Evolutionary conservation across 2,113 vertebrate genomes (phyloP).

Genomic region (Eidolon helvum): DNA sequence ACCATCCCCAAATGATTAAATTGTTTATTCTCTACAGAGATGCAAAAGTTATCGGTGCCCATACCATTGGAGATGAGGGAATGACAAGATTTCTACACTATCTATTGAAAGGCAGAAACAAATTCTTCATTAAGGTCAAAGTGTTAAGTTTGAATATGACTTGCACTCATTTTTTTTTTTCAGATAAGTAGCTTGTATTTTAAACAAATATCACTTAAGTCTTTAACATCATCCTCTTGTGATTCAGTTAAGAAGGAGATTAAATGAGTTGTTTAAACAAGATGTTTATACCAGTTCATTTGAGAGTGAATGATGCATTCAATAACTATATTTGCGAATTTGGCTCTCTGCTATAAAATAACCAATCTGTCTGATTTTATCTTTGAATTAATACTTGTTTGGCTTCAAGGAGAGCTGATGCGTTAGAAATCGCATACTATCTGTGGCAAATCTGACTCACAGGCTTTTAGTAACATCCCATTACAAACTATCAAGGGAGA

Average conservation of each 20-base stretch:
- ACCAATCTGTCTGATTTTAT: slow-evolving; percentile 16
- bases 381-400: slow-evolving; percentile 10
- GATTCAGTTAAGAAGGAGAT: background rate
- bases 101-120: background rate
- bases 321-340: background rate
- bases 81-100: background rate
- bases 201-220: background rate
- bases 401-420: background rate
- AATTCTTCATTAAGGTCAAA: background rate
- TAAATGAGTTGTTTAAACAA: background rate
- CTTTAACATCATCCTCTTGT: background rate
- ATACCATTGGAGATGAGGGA: background rate
- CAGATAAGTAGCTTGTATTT: background rate
- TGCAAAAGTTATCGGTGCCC: background rate
- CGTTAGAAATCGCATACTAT: background rate
- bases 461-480: background rate
- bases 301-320: background rate
- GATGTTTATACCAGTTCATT: background rate
- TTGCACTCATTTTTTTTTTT: background rate
- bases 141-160: background rate
- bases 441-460: background rate
- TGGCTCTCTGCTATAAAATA: background rate
- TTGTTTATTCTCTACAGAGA: background rate
- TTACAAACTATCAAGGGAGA: background rate
- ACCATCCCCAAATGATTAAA: background rate